Base-by-base conservation (phyloP, 1,140 invertebrate species). In the Drosophila dunni region DNA sequence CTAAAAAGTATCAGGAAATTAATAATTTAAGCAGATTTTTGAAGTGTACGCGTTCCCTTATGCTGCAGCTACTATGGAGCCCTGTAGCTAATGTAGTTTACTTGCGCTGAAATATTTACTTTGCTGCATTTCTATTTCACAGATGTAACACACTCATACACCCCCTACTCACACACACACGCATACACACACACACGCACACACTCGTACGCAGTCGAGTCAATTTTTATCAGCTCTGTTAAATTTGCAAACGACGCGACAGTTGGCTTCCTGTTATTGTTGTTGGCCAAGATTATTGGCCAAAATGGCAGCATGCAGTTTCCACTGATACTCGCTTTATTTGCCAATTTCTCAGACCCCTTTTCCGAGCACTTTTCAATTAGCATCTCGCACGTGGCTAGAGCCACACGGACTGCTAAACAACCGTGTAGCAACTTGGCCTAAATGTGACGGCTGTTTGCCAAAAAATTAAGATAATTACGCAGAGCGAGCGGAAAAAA, bases 71-170 rank as follows among this genome's bases (percentile, higher is more conserved):
- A 38, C 11, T 65, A 13, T 38, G 42, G 46, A 7, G 58, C 38
- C 60, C 67, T 84, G 81, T 67, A 78, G 78, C 82, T 85, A 85
- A 85, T 83, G 81, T 67, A 82, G 82, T 85, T 85, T 85, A 79
- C 82, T 82, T 81, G 63, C 78, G 79, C 65, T 88, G 67, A 81
- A 86, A 82, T 85, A 82, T 85, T 85, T 85, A 83, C 78, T 65
- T 64, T 79, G 60, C 81, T 78, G 78, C 78, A 84, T 62, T 82
- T 82, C 72, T 64, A 79, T 68, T 72, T 45, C 57, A 40, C 57
- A 45, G 24, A 53, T 17, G 29, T 17, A 48, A 29, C 48, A 33
- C 24, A 42, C 48, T 40, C 24, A 29, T 29, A 29, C 24, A 29
- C 1, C 24, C 24, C 17, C 17, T 36, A 13, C 56, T 24, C 33